Conservation (phyloP, 2,113 vertebrate genomes). For the Gulo gulo region DNA sequence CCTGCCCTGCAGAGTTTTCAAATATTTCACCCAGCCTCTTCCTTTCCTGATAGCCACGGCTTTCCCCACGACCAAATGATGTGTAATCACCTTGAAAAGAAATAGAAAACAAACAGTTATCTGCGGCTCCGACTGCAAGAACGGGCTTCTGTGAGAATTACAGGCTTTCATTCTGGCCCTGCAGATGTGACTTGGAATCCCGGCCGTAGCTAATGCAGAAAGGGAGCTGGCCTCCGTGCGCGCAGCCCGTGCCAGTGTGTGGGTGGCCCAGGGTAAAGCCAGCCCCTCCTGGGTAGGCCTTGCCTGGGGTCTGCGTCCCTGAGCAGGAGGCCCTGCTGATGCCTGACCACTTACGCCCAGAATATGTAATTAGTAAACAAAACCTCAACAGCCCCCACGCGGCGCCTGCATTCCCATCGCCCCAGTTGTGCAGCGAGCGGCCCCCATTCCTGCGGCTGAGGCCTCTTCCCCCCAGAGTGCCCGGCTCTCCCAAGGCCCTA, state of each 20-base stretch:
- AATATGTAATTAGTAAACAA: slow-evolving; percentile 46
- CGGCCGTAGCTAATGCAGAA: neutral
- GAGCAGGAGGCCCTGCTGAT: neutral
- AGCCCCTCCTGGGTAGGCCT: neutral
- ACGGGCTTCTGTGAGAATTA: neutral
- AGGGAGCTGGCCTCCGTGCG: neutral
- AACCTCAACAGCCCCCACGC: neutral
- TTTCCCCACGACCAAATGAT: neutral
- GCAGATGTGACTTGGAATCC: slow-evolving; percentile 36
- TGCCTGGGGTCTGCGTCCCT: neutral
- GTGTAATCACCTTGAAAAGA: slow-evolving; percentile 47
- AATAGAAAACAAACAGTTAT: neutral
- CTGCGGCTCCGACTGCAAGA: slow-evolving; percentile 16
- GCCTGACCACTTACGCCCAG: slow-evolving; percentile 14
- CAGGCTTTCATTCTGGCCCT: slow-evolving; percentile 10
- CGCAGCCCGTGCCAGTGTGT: neutral
- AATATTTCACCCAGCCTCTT: neutral
- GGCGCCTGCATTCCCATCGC: neutral
- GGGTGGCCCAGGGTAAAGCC: slow-evolving; percentile 52
- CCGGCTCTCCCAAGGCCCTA: slow-evolving; percentile 14
- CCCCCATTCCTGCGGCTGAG: neutral
- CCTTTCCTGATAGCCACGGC: neutral
- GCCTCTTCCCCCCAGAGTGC: neutral
- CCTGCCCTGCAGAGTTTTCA: neutral
- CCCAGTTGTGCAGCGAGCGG: neutral